A percentile compares a stretch with the other conserved stretches of the same genome.
Evolutionary conservation across 2,888 invertebrate species (phyloP).

Genomic region (Empis livida): DNA sequence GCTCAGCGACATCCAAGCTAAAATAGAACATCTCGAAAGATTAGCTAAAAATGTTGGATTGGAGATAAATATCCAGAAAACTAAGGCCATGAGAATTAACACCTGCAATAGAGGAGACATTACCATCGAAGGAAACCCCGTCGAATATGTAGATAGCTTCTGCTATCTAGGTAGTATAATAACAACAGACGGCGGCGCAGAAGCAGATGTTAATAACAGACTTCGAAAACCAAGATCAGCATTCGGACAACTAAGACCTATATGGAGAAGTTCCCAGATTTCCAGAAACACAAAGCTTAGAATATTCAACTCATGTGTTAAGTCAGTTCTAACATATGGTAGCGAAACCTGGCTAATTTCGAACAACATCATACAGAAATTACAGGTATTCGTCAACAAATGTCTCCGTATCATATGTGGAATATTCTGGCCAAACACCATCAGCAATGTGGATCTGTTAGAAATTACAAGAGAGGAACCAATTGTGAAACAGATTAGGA

Average conservation of each 20-base stretch:
- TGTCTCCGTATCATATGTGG: too few species aligned
- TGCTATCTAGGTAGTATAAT: neutral
- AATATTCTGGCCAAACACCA: too few species aligned
- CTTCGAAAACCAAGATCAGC: neutral
- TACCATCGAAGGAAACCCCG: neutral
- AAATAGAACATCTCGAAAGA: neutral
- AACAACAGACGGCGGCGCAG: neutral
- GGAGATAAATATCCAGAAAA: slow-evolving; percentile 4
- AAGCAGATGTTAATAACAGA: neutral
- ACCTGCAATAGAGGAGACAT: neutral
- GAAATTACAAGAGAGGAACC: too few species aligned
- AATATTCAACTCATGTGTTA: neutral
- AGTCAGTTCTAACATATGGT: neutral
- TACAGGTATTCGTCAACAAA: too few species aligned
- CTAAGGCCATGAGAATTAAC: neutral
- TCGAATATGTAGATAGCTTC: neutral
- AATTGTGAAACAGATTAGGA: too few species aligned
- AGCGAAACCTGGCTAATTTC: neutral
- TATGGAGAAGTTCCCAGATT: neutral
- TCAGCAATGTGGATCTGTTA: too few species aligned
- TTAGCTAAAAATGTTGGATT: neutral
- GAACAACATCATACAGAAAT: neutral
- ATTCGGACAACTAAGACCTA: neutral
- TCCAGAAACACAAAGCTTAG: neutral
- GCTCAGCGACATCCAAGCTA: neutral